A percentile compares a stretch with the other conserved stretches of the same genome.
Conservation (phyloP, 2,113 vertebrate species). For the Nymphicus hollandicus region DNA sequence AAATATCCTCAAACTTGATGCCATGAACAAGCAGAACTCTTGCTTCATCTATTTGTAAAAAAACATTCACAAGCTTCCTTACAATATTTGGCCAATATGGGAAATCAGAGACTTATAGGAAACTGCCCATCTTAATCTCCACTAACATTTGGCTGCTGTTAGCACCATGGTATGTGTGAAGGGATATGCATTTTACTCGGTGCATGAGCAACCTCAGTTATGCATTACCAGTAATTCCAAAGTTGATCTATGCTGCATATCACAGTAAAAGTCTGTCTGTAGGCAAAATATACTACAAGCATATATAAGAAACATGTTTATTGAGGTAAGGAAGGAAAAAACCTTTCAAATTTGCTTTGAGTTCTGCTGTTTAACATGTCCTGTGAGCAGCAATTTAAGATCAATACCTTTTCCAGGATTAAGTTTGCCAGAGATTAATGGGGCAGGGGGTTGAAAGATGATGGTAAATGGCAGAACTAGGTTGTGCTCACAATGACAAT, state of each 20-base stretch:
- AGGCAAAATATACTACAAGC: constrained; percentile 61
- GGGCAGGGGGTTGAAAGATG: not conserved
- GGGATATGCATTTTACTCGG: not conserved
- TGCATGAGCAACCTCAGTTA: not conserved
- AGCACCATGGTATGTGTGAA: not conserved
- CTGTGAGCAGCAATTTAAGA: constrained; percentile 26
- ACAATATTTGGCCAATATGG: not conserved
- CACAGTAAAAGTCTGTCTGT: not conserved
- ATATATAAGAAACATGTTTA: constrained; percentile 36
- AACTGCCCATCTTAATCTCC: not conserved
- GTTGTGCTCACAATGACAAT: not conserved
- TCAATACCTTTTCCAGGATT: constrained; percentile 18
- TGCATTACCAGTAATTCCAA: constrained; percentile 44
- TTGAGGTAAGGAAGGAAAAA: constrained; percentile 3
- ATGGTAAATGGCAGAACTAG: not conserved
- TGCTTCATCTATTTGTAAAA: not conserved
- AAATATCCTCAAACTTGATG: not conserved
- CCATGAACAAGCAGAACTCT: not conserved
- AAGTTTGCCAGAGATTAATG: constrained; percentile 32
- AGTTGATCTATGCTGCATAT: constrained; percentile 39
- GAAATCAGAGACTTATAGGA: not conserved
- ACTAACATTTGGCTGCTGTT: not conserved
- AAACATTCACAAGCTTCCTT: not conserved
- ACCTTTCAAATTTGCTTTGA: constrained; percentile 58
- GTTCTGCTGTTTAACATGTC: constrained; percentile 40